Conservation (phyloP, 2,797 vertebrate genomes). For the Rhynchonycteris naso region DNA sequence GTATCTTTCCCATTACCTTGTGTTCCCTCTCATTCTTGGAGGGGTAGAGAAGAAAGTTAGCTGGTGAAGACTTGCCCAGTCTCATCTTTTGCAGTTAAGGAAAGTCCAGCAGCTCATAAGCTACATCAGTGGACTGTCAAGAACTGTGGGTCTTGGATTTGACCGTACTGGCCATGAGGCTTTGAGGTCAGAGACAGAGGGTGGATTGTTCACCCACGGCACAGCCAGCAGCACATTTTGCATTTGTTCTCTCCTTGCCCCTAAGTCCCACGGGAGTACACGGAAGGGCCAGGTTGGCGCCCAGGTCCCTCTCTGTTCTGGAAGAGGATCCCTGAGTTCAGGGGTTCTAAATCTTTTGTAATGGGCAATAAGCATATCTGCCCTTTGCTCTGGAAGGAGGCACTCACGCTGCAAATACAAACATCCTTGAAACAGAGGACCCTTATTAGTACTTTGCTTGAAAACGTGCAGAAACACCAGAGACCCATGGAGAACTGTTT, state of each 20-base stretch:
- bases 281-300: not conserved
- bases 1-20: not conserved
- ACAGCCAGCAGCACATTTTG: not conserved
- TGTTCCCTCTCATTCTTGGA: constrained; percentile 44
- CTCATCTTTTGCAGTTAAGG: constrained; percentile 60
- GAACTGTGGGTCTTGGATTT: not conserved
- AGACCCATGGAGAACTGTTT: not conserved
- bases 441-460: not conserved
- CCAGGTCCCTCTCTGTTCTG: not conserved
- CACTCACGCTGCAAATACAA: not conserved
- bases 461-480: not conserved
- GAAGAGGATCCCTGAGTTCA: not conserved
- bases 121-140: constrained; percentile 61
- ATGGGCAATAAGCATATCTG: not conserved
- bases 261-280: not conserved
- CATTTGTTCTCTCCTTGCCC: not conserved
- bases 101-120: constrained; percentile 56
- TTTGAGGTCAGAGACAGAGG: not conserved
- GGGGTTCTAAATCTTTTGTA: not conserved
- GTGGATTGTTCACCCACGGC: not conserved
- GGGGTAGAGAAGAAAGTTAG: constrained; percentile 44
- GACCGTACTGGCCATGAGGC: not conserved
- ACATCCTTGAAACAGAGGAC: constrained; percentile 26
- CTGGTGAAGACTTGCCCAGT: constrained; percentile 3
- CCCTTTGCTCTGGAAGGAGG: not conserved